Base-by-base conservation (phyloP, 1,140 invertebrate species). In the Patella vulgata region DNA sequence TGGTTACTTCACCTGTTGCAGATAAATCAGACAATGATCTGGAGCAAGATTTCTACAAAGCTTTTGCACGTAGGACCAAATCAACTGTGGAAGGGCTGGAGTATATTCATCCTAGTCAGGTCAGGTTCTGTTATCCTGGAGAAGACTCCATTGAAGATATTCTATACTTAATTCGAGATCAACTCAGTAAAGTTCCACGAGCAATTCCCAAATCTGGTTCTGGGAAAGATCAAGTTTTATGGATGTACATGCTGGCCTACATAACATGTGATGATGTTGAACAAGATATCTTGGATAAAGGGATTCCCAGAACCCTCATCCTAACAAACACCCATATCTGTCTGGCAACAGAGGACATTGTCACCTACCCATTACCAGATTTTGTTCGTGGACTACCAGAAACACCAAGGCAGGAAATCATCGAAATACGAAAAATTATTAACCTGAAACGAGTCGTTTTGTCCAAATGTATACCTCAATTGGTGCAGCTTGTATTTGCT, bases 361-460 rank as follows among this genome's bases (percentile, higher is more conserved):
- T 80, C 8, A 81, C 74, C 63, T 83, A 83, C 58, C 81, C 81
- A 6, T 59, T 83, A 14, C 80, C 80, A n/a, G 79, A 79, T 30
- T 83, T 83, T 73, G 79, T 77, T 11, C 52, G 77, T 28, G 75
- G 74, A 21, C 47, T 79, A 19, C 81, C 81, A 17, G 73, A 74
- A 47, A 74, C 70, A 17, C 76, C 78, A 1, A 60, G 75, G 33
- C 74, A 80, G 42, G 52, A 73, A 27, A 67, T 83, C 5, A 47
- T 70, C 6, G 76, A 83, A 31, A 68, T 72, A 19, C 72, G 70
- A 8, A 72, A 71, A 40, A 70, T 82, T 12, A 74, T 78, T 47
- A 74, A 73, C 50, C 59, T 83, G 48, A 79, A 80, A 51, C 56
- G 71, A 25, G 40, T 82, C n/a, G 40, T 68, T 9, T 50, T 78